Percentiles rank a stretch among this genome's conserved stretches.
phyloP scores from a whole-genome alignment of 2,888 invertebrate genomes.

The Bombyx huttoni region DNA sequence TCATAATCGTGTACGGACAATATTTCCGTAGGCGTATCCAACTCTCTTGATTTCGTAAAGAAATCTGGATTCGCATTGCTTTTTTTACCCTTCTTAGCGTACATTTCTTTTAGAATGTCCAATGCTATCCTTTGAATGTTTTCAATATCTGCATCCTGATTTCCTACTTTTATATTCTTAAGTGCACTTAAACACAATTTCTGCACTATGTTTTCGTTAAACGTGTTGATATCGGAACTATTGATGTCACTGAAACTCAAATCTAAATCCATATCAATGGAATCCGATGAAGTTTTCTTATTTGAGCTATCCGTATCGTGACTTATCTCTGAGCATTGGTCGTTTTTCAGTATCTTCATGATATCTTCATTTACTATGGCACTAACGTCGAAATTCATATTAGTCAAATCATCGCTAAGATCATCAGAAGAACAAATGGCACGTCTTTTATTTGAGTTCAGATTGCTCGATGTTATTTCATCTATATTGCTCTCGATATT shows the following conservation, averaged over 20 bases:
- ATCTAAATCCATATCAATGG: constrained; percentile 67
- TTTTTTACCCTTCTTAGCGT: constrained; percentile 58
- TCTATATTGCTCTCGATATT: constrained; percentile 59
- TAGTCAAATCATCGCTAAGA: constrained; percentile 49
- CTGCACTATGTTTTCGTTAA: constrained; percentile 69
- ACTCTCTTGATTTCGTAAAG: constrained; percentile 54
- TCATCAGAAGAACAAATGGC: constrained; percentile 73
- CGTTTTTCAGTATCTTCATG: constrained; percentile 48
- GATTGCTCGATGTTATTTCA: constrained; percentile 51
- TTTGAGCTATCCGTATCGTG: constrained; percentile 61
- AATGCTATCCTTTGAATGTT: constrained; percentile 69
- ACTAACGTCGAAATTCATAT: constrained; percentile 41
- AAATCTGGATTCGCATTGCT: constrained; percentile 41
- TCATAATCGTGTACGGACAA: constrained; percentile 77
- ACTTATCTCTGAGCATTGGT: constrained; percentile 53
- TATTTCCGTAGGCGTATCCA: constrained; percentile 70
- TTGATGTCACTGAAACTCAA: constrained; percentile 70
- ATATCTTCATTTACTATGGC: constrained; percentile 44
- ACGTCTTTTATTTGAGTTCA: constrained; percentile 66
- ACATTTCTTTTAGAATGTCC: constrained; percentile 68
- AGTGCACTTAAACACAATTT: constrained; percentile 65
- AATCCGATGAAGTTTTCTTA: constrained; percentile 66
- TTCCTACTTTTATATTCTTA: constrained; percentile 68
- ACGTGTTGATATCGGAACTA: constrained; percentile 68
- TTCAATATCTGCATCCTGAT: constrained; percentile 68